phyloP scores from a whole-genome alignment of 2,797 vertebrate genomes.

The Coreius guichenoti region DNA sequence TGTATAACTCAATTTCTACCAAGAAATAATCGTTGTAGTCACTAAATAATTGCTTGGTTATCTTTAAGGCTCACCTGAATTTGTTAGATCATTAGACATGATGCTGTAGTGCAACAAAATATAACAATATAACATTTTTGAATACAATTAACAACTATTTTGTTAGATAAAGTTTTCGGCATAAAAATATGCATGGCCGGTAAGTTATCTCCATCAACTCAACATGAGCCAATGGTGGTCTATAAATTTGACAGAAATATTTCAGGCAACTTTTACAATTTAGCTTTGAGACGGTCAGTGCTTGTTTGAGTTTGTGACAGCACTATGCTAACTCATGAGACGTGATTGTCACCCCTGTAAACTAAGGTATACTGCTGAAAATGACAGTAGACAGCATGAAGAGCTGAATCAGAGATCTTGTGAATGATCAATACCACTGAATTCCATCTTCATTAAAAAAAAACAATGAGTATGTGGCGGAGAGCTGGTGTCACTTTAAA shows the following conservation, averaged over 20 bases:
- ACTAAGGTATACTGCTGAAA: background rate
- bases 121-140: too few species aligned
- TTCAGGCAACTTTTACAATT: background rate
- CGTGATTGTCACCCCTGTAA: background rate
- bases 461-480: background rate
- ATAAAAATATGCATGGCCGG: background rate
- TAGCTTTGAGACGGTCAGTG: background rate
- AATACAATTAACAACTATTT: too few species aligned
- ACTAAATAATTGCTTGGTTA: background rate
- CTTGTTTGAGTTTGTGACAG: background rate
- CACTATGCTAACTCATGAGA: background rate
- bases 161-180: background rate
- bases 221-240: too few species aligned
- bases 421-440: background rate
- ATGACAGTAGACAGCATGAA: background rate
- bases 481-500: conserved; percentile 4
- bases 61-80: background rate
- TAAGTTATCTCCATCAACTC: background rate
- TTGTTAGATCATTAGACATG: background rate
- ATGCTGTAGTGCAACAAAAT: background rate
- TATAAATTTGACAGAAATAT: background rate
- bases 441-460: conserved; percentile 1
- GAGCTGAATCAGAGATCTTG: background rate
- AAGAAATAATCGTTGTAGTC: background rate
- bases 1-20: background rate